Evolutionary conservation across 2,888 invertebrate species (phyloP), one percentile per base, ranked within the genome.

Genomic region (Acrobasis repandana): DNA sequence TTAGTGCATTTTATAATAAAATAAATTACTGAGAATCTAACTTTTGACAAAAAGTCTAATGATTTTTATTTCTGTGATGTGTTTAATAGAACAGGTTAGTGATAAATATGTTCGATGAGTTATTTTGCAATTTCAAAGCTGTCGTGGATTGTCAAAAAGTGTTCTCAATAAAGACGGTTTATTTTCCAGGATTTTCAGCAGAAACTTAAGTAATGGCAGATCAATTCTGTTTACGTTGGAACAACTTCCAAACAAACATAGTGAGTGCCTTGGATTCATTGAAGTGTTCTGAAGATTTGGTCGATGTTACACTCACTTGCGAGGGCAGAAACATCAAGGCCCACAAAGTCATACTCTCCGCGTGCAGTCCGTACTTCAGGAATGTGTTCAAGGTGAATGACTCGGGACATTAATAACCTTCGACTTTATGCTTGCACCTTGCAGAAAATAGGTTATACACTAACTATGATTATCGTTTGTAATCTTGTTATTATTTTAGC

Each of bases 221-320:
- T 86, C 95, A 95, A 82, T 95, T 95, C 82, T 95, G 95, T 88
- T 93, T 95, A 82, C 94, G 95, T 88, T 95, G 95, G 95, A 95
- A 95, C 83, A 95, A 95, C 82, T 95, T 95, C 88, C 95, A 95
- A 84, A 93, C 93, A 63, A 95, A 94, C 74, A 95, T 95, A 76
- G 93, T 95, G 65, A 94, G 93, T 77, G 95, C 95, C 49, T 93
- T 95, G 78, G 95, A 95, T 85, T 95, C 94, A 71, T 87, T 95
- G 67, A 94, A 95, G 79, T 93, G 92, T 72, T 94, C 95, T 11
- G 95, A 95, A 85, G 94, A 95, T 85, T 91, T 95, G 73, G 95
- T 95, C 63, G 95, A 95, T 87, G 95, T 95, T 73, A 95, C 95
- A 65, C 90, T 95, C 76, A 95, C 95, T 73, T 95, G 95, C 82